A percentile compares a stretch with the other conserved stretches of the same genome.
Conservation (phyloP, 2,113 vertebrate species). For the Heptranchias perlo region DNA sequence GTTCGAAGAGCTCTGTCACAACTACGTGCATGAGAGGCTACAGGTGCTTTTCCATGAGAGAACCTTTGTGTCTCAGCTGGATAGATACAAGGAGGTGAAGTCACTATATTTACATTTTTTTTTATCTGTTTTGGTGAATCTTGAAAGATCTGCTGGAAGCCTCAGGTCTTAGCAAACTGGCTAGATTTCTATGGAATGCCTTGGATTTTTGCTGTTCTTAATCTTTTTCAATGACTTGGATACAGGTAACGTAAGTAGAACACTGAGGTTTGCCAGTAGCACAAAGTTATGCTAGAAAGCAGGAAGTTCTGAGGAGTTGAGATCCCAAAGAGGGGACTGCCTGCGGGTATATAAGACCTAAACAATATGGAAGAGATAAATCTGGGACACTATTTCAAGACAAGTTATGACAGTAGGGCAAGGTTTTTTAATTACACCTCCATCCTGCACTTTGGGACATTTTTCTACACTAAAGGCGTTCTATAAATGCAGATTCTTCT, state of each 20-base stretch:
- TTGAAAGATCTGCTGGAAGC: not conserved
- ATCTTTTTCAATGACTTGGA: not conserved
- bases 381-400: not conserved
- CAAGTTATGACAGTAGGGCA: not conserved
- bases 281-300: not conserved
- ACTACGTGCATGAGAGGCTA: slow-evolving; percentile 84
- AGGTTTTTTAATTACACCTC: no score
- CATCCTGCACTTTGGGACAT: not conserved
- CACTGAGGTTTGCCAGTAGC: not conserved
- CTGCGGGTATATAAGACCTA: not conserved
- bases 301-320: not conserved
- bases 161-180: not conserved
- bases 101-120: not conserved
- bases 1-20: slow-evolving; percentile 85
- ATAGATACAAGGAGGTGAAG: slow-evolving; percentile 72
- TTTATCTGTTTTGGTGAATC: not conserved
- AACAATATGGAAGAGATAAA: not conserved
- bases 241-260: not conserved
- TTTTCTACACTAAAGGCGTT: not conserved
- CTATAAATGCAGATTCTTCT: not conserved
- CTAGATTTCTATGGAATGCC: not conserved
- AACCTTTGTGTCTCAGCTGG: slow-evolving; percentile 64
- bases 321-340: not conserved
- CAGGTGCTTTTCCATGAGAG: slow-evolving; percentile 72
- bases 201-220: not conserved